Base-by-base conservation (phyloP, 2,888 invertebrate genomes). In the Creontiades dilutus region DNA sequence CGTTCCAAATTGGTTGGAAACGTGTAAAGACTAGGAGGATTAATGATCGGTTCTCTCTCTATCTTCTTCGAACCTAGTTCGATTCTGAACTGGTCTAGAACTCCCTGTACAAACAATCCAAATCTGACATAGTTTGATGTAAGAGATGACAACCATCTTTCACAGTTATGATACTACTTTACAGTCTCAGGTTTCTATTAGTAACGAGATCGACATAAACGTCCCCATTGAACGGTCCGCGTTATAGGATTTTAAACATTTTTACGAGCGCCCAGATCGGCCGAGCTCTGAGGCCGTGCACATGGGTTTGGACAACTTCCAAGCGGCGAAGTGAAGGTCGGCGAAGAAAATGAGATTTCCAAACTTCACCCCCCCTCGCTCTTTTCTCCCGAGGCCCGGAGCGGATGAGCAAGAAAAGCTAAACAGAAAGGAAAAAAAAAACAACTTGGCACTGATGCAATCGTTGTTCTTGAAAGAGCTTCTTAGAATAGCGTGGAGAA, bases 241-340 rank as follows among this genome's bases (percentile, higher is more conserved):
- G 68, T 19, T 12, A 68, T 23, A 23, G 23, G 68, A 68, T 68
- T 13, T 27, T 52, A 52, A n/a, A n/a, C 9, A n/a, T 61, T 19
- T 61, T 61, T 61, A n/a, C 61, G 9, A n/a, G 61, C 9, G 2
- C 61, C 19, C 68, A 0, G 19, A 7, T 5, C 0, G 7, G 9
- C 68, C 23, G 68, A 68, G 68, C 68, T 23, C 11, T 23, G 68
- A 68, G 68, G 27, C 23, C 68, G 27, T 68, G 27, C 27, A 68
- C 23, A 68, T 78, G 37, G 19, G 16, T 46, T 78, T 78, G 78
- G 78, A n/a, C 4, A 9, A 14, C 0, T 14, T 47, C 78, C 78
- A 78, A 78, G 46, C 16, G 46, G 23, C 68, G 23, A 7, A 78
- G 46, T 78, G 78, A 78, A 78, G 78, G 78, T 78, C 78, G 19